Evolutionary conservation across 2,797 vertebrate genomes (phyloP).

Genomic region (Limosa lapponica): DNA sequence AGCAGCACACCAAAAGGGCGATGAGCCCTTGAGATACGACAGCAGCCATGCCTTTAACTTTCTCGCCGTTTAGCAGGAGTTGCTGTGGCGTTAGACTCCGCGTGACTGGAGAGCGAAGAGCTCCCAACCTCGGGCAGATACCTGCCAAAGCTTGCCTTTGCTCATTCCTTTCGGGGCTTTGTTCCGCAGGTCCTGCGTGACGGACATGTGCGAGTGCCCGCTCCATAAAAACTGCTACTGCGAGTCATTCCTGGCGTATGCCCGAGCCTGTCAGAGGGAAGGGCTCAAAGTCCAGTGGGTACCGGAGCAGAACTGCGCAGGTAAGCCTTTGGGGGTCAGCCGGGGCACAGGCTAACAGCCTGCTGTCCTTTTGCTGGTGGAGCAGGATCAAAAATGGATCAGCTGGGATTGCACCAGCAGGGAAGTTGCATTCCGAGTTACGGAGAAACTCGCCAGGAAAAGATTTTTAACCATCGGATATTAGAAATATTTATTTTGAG

Average conservation of each 20-base stretch:
- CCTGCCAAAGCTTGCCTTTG: neutral
- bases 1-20: neutral
- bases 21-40: neutral
- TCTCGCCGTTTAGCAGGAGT: neutral
- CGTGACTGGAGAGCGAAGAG: neutral
- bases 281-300: conserved; percentile 88
- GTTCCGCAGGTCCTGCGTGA: conserved; percentile 91
- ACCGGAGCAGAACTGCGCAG: conserved; percentile 88
- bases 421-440: neutral
- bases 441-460: neutral
- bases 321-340: conserved; percentile 75
- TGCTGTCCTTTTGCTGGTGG: neutral
- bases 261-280: conserved; percentile 93
- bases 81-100: neutral
- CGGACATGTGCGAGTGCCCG: conserved; percentile 98
- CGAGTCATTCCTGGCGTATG: conserved; percentile 94
- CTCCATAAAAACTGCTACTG: conserved; percentile 98
- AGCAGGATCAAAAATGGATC: neutral
- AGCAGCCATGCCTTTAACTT: neutral
- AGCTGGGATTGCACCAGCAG: neutral
- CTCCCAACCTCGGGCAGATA: rapidly evolving
- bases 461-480: neutral
- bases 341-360: neutral
- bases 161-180: neutral
- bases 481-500: neutral